These are phyloP conservation scores for Cinclus mexicanus DNA, from an alignment of 2,113 vertebrate species.

Conservation along the genomic window DNA sequence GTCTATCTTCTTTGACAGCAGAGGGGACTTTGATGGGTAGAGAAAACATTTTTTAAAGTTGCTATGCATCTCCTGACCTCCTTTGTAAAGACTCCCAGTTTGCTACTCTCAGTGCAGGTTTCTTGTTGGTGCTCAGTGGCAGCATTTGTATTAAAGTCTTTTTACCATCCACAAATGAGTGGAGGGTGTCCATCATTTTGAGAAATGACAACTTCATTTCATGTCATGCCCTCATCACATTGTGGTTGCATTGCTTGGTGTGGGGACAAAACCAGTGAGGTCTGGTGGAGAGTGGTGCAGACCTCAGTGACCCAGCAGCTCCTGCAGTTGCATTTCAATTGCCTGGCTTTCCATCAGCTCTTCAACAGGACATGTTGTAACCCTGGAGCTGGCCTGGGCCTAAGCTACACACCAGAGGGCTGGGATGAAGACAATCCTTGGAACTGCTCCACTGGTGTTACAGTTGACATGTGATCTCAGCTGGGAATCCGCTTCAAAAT, in stretches of 20 bases:
- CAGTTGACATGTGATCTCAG: not conserved
- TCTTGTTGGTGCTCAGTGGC: not conserved
- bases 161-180: not conserved
- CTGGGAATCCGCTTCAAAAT: not conserved
- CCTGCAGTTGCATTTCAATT: not conserved
- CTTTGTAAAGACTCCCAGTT: not conserved
- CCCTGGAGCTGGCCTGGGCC: not conserved
- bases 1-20: not conserved
- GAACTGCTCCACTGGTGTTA: not conserved
- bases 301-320: not conserved
- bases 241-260: not conserved
- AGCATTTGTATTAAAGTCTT: not conserved
- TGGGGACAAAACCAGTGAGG: not conserved
- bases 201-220: not conserved
- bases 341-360: not conserved
- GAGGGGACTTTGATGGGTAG: not conserved
- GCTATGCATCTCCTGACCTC: not conserved
- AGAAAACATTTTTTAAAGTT: not conserved
- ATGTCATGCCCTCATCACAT: not conserved
- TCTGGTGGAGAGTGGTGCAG: not conserved
- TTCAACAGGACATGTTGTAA: not conserved
- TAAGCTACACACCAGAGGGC: not conserved
- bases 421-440: not conserved
- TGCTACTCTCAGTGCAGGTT: not conserved
- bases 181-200: not conserved